Conservation (phyloP, 2,797 vertebrate species). For the Huso huso region DNA sequence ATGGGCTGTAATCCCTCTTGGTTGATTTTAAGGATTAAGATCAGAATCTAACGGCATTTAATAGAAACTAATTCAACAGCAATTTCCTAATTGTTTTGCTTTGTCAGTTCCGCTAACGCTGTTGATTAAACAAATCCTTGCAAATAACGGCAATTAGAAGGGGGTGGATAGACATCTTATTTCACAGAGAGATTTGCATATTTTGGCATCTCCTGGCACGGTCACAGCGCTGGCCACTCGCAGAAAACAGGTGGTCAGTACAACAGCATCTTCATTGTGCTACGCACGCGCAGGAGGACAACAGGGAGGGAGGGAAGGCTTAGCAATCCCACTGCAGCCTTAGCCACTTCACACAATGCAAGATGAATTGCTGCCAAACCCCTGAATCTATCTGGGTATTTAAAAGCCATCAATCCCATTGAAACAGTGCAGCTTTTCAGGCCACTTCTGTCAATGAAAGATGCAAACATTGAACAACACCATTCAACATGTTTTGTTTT, state of each 20-base stretch:
- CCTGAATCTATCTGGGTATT: too few species aligned
- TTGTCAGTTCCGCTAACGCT: slow-evolving; percentile 40
- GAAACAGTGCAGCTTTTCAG: too few species aligned
- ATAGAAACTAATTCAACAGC: slow-evolving; percentile 46
- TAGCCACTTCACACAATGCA: neutral
- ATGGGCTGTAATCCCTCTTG: slow-evolving; percentile 58
- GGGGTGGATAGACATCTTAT: slow-evolving; percentile 19
- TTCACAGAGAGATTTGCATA: slow-evolving; percentile 12
- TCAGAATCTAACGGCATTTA: slow-evolving; percentile 49
- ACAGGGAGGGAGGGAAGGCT: slow-evolving; percentile 10
- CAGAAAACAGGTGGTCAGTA: slow-evolving; percentile 23
- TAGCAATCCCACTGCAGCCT: neutral
- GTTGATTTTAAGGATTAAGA: slow-evolving; percentile 55
- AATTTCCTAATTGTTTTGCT: slow-evolving; percentile 53
- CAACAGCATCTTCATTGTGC: slow-evolving; percentile 34
- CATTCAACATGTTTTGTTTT: too few species aligned
- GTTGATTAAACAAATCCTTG: slow-evolving; percentile 49
- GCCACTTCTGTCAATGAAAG: too few species aligned
- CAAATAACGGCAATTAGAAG: slow-evolving; percentile 45
- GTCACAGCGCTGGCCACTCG: slow-evolving; percentile 18
- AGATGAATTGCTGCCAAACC: neutral
- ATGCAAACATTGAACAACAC: too few species aligned
- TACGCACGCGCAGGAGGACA: slow-evolving; percentile 17
- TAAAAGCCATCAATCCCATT: too few species aligned
- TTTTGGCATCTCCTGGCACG: slow-evolving; percentile 14